phyloP scores from a whole-genome alignment of 2,797 vertebrate genomes.

The Sciurus vulgaris region DNA sequence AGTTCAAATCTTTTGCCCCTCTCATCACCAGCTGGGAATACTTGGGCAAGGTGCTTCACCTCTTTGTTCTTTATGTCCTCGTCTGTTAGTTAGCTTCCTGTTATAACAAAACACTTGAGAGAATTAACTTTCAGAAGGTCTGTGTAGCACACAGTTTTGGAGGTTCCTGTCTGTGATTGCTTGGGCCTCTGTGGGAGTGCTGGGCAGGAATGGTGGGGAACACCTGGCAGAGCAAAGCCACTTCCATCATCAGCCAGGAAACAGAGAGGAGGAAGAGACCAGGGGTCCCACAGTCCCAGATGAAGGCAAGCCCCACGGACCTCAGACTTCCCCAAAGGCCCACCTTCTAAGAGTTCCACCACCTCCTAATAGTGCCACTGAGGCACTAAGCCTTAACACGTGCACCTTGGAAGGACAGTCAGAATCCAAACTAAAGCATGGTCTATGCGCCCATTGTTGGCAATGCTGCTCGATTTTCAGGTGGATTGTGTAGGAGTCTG shows the following conservation, averaged over 20 bases:
- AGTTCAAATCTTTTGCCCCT: background rate
- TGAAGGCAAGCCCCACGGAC: background rate
- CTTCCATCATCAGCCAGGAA: background rate
- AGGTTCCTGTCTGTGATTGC: background rate
- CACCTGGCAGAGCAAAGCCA: background rate
- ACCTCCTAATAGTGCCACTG: background rate
- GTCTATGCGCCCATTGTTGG: accelerated
- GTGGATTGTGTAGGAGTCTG: background rate
- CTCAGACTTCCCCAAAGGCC: background rate
- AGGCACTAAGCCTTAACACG: background rate
- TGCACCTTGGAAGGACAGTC: background rate
- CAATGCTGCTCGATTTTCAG: no score
- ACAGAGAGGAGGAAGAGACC: background rate
- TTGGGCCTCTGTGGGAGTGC: background rate
- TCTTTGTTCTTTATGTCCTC: background rate
- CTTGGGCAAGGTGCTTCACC: background rate
- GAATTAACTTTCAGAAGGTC: background rate
- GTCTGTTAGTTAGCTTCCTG: background rate
- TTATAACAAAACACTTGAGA: background rate
- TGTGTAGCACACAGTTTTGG: background rate
- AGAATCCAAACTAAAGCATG: background rate
- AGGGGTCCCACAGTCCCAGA: background rate
- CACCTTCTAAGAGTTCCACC: background rate
- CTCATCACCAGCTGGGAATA: no score
- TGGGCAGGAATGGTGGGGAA: no score